phyloP scores from a whole-genome alignment of 2,113 vertebrate species.

The Dunckerocampus dactyliophorus region DNA sequence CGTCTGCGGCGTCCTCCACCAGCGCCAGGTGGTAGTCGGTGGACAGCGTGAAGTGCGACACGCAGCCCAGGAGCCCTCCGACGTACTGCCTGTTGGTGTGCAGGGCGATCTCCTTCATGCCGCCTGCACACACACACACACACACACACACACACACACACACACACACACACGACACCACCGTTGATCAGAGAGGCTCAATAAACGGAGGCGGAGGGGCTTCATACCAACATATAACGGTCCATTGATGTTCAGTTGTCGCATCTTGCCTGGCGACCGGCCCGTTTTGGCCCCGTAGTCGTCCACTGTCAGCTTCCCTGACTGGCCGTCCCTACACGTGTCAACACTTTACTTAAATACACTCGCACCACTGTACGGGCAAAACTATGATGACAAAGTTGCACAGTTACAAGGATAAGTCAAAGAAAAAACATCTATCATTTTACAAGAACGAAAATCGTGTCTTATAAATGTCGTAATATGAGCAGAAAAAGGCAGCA shows the following conservation, averaged over 20 bases:
- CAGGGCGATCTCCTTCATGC: constrained; percentile 92
- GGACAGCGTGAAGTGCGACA: constrained; percentile 93
- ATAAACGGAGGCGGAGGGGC: not conserved
- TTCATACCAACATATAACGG: constrained; percentile 87
- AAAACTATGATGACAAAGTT: too few species aligned
- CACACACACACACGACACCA: not conserved
- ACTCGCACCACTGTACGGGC: too few species aligned
- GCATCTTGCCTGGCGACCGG: constrained; percentile 89
- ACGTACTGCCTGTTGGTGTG: constrained; percentile 88
- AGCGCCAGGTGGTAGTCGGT: constrained; percentile 90
- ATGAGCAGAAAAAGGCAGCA: too few species aligned
- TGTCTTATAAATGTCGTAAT: too few species aligned
- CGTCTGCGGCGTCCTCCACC: constrained; percentile 87
- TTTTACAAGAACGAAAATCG: too few species aligned
- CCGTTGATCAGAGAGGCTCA: not conserved
- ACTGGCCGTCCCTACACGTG: constrained; percentile 81
- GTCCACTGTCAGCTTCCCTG: constrained; percentile 91
- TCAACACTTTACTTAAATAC: too few species aligned
- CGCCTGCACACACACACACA: constrained; percentile 71
- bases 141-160: not conserved
- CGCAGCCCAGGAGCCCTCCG: constrained; percentile 87
- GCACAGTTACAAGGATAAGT: too few species aligned
- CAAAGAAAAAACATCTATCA: too few species aligned
- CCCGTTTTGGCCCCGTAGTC: constrained; percentile 90
- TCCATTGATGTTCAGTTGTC: constrained; percentile 90